Conservation (phyloP, 2,797 vertebrate genomes). For the Petrocephalus schoutedeni region DNA sequence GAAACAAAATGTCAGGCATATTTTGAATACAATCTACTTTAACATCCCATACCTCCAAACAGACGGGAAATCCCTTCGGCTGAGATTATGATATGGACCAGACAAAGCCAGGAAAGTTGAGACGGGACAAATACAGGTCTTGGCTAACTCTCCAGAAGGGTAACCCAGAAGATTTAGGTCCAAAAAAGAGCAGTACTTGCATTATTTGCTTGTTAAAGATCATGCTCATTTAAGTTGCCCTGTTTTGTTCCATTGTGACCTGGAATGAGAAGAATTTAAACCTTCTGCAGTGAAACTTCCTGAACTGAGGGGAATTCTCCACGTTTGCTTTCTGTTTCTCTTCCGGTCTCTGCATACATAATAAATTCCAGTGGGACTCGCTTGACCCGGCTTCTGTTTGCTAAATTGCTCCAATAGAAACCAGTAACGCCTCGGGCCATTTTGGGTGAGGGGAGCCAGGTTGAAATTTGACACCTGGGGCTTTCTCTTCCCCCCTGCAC, state of each 20-base stretch:
- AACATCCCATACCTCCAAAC: not conserved
- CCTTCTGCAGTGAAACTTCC: constrained; percentile 17
- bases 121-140: not conserved
- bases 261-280: not conserved
- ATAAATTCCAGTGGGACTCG: not conserved
- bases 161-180: not conserved
- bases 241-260: not conserved
- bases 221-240: not conserved
- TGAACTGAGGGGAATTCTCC: constrained; percentile 33
- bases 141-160: not conserved
- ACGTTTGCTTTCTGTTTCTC: constrained; percentile 29
- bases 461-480: not conserved
- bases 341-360: not conserved
- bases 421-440: not conserved
- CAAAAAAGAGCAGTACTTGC: not conserved
- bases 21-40: not conserved
- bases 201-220: not conserved
- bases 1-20: not conserved
- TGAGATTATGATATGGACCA: not conserved
- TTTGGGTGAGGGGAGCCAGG: not conserved
- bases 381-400: not conserved
- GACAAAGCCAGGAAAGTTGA: not conserved
- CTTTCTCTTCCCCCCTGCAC: not conserved
- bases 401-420: not conserved
- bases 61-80: not conserved